Base-by-base conservation (phyloP, 2,113 vertebrate species). In the Potamarius usumacintae region DNA sequence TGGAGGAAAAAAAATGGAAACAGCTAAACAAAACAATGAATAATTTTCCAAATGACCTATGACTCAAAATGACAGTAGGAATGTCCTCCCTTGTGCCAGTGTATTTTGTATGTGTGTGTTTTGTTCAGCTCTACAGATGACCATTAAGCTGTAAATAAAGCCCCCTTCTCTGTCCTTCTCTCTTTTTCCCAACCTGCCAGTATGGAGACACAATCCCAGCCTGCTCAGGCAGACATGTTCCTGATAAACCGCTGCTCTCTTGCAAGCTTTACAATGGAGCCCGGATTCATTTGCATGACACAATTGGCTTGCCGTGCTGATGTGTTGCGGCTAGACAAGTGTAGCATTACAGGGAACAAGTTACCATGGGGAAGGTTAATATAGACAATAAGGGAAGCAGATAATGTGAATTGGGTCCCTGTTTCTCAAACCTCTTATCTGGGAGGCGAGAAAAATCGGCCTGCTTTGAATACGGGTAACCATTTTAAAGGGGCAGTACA, bases 271-370 rank as follows among this genome's bases (percentile, higher is more conserved):
- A 97, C 96, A 97, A 96, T 96, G 93, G 95, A 94, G 93, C 92
- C 95, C 93, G 93, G 94, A 96, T 97, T 98, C 96, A 98, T 98
- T 98, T 97, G 97, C 97, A 98, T 98, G 96, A 96, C 96, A 96
- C 97, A 96, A 98, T 97, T 97, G 97, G 96, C 96, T 97, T 94
- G 92, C 91, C 92, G 95, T 95, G 95, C 96, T 96, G 93, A 96
- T 96, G 96, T 97, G 97, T 96, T 96, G 94, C 96, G 92, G 96
- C 95, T 95, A 97, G 96, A 97, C 97, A 97, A 98, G 96, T 98
- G 97, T 97, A 98, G 97, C 96, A 96, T 96, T 96, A 96, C 95
- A 90, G 91, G 93, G 96, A 97, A 97, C 97, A 97, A 97, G 96
- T 97, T 96, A 96, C 96, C 95, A 94, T 95, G 96, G 96, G 96